Conservation (phyloP, 1,140 invertebrate species). For the Drosophila kepulauana region DNA sequence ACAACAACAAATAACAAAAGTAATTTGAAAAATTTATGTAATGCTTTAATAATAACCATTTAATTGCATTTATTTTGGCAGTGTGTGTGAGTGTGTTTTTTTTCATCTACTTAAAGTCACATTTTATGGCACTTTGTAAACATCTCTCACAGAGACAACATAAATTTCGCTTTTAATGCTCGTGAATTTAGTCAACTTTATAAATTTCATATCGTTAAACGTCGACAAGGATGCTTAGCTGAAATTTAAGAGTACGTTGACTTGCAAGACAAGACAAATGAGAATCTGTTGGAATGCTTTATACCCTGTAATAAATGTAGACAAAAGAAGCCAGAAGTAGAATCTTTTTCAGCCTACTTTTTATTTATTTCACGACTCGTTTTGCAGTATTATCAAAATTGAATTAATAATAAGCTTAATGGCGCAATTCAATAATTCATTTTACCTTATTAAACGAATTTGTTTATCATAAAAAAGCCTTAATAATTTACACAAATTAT, state of each 20-base stretch:
- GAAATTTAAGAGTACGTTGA: slow-evolving; percentile 8
- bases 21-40: slow-evolving; percentile 55
- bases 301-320: not conserved
- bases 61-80: slow-evolving; percentile 18
- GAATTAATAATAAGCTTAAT: slow-evolving; percentile 12
- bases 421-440: not conserved
- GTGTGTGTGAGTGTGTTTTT: not conserved
- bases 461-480: slow-evolving; percentile 26
- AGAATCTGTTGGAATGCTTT: not conserved
- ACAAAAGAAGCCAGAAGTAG: too few relatives aligned
- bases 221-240: not conserved
- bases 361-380: not conserved
- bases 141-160: slow-evolving; percentile 33
- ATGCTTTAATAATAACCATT: slow-evolving; percentile 33
- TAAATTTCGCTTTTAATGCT: slow-evolving; percentile 27
- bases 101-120: slow-evolving; percentile 18
- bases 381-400: not conserved
- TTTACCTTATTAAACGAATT: not conserved
- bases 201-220: slow-evolving; percentile 10
- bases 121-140: slow-evolving; percentile 52
- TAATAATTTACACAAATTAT: slow-evolving; percentile 22
- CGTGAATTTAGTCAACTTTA: slow-evolving; percentile 3
- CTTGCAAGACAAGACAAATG: not conserved
- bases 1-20: slow-evolving; percentile 23
- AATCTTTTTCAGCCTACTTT: not conserved